Conservation (phyloP, 2,888 invertebrate species). For the Eupsilia transversa region DNA sequence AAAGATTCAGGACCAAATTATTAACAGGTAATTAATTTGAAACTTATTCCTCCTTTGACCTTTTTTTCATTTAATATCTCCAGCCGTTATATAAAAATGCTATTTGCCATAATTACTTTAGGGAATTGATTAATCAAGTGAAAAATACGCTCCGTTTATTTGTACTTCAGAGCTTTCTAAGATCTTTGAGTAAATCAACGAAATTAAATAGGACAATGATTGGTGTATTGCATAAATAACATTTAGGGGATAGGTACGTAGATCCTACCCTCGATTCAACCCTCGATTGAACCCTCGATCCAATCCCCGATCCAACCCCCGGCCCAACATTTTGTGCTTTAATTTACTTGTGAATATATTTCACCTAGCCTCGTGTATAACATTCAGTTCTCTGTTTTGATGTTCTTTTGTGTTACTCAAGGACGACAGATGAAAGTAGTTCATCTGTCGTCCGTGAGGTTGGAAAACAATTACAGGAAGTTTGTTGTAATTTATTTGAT, state of each 20-base stretch:
- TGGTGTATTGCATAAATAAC: slow-evolving; percentile 8
- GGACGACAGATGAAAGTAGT: too few species aligned
- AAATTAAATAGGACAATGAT: slow-evolving; percentile 7
- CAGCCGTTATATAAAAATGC: not conserved
- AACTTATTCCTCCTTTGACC: not conserved
- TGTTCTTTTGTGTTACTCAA: not conserved
- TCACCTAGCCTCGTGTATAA: not conserved
- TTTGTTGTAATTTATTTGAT: not conserved
- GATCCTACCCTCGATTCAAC: not conserved
- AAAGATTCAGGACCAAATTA: not conserved
- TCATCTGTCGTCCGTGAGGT: too few species aligned
- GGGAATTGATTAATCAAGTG: slow-evolving; percentile 36
- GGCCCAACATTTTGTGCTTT: too few species aligned
- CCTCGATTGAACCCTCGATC: too few species aligned
- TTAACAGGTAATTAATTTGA: slow-evolving; percentile 12
- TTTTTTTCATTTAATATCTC: not conserved
- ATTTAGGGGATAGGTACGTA: not conserved
- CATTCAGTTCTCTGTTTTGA: not conserved
- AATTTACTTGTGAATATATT: too few species aligned
- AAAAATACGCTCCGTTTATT: slow-evolving; percentile 35
- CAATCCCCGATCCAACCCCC: too few species aligned
- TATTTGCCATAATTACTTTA: slow-evolving; percentile 22
- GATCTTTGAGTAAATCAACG: slow-evolving; percentile 8
- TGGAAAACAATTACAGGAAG: not conserved
- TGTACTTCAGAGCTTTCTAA: not conserved